phyloP scores from a whole-genome alignment of 2,888 invertebrate genomes.

The Drosophila putrida region DNA sequence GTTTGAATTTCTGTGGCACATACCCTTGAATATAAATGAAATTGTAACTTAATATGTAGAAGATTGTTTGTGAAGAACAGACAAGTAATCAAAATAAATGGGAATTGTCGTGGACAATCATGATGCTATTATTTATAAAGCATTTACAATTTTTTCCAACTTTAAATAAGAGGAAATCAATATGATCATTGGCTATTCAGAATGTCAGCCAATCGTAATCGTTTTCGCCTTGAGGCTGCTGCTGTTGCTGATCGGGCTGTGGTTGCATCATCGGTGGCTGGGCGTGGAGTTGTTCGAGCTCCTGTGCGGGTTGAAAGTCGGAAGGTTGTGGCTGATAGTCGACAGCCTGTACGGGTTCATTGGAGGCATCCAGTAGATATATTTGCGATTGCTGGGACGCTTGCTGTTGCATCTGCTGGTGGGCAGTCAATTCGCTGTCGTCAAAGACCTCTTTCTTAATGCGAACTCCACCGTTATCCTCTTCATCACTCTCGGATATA shows the following conservation, averaged over 20 bases:
- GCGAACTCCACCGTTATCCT: slow-evolving; percentile 71
- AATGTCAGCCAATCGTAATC: slow-evolving; percentile 81
- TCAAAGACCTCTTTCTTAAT: slow-evolving; percentile 73
- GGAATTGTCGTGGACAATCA: slow-evolving; percentile 8
- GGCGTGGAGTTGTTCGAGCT: slow-evolving; percentile 40
- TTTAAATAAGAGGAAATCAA: slow-evolving; percentile 12
- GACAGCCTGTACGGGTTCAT: slow-evolving; percentile 51
- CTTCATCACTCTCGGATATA: slow-evolving; percentile 92
- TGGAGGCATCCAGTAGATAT: slow-evolving; percentile 57
- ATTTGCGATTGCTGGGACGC: slow-evolving; percentile 49
- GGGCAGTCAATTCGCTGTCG: slow-evolving; percentile 43
- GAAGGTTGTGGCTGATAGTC: slow-evolving; percentile 46
- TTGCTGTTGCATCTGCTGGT: slow-evolving; percentile 30
- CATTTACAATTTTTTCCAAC: not conserved
- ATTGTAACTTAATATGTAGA: slow-evolving; percentile 15
- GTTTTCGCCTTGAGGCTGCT: slow-evolving; percentile 59
- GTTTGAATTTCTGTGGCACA: too few relatives aligned
- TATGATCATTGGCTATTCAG: slow-evolving; percentile 54
- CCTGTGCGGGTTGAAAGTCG: slow-evolving; percentile 36
- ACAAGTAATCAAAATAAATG: slow-evolving; percentile 12
- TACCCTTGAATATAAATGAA: not conserved
- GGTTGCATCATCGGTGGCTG: slow-evolving; percentile 41
- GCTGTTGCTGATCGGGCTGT: slow-evolving; percentile 32
- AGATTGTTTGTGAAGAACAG: slow-evolving; percentile 5
- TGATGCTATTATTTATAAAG: not conserved